Base-by-base conservation (phyloP, 2,113 vertebrate genomes). In the Pholis gunnellus region DNA sequence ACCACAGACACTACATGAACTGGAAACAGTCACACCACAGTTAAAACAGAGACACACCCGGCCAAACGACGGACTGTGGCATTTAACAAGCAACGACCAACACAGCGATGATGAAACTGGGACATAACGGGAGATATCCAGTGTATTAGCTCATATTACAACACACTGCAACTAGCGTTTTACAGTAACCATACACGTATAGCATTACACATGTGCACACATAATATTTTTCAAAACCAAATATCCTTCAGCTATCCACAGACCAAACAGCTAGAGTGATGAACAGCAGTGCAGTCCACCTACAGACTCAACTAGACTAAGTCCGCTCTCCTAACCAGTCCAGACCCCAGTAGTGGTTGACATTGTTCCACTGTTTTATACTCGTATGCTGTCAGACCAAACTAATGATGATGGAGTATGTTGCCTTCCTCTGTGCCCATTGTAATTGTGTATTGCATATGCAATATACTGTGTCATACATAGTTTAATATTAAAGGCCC, bases 1-100 rank as follows among this genome's bases (percentile, higher is more conserved):
- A 52, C 73, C 89, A 25, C 82, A 83, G 60, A 88, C 88, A 61
- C 68, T 83, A 54, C 79, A 73, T 6, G 67, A 81, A n/a, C 84
- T 78, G 73, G 78, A 91, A 31, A 61, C 72, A 1, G 74, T 76
- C 7, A 59, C 81, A 60, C 89, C 94, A 93, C 91, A 96, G 94
- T 88, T 94, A 93, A 71, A 73, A 40, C 86, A 78, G 27, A 96
- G 95, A 93, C 96, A 95, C 89, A 94, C 94, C 9, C 94, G 94
- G 90, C 91, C 96, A 68, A 95, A 54, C 1, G 29, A 95, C 94
- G 92, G 94, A 93, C 91, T 92, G 92, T 83, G 91, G 67, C 31
- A 68, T 59, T 74, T 73, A 29, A 42, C 56, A 17, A 79, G 68
- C 65, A 83, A 54, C 3, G 54, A 92, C 46, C 48, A 18, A 34